phyloP scores from a whole-genome alignment of 2,113 vertebrate genomes.

The Sisor rabdophorus region DNA sequence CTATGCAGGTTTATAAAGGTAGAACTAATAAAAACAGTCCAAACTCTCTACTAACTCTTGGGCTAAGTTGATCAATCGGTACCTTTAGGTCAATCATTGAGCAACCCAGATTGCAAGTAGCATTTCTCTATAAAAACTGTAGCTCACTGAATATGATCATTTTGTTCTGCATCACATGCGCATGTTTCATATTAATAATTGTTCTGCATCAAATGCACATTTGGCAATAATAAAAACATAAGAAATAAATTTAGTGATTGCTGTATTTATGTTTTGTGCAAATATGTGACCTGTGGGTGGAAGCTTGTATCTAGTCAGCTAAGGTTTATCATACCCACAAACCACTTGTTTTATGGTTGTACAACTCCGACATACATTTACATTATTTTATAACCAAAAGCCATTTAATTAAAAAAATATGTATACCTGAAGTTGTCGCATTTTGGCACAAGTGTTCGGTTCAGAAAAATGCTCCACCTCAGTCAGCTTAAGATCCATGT shows the following conservation, averaged over 20 bases:
- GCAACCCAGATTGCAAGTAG: neutral
- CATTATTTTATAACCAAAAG: neutral
- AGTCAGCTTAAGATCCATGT: conserved; percentile 67
- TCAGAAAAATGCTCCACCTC: conserved; percentile 68
- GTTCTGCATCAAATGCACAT: no score
- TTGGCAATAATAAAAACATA: no score
- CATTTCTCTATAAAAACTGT: neutral
- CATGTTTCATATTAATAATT: neutral
- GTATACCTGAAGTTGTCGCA: conserved; percentile 69
- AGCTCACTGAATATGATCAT: neutral
- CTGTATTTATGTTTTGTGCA: neutral
- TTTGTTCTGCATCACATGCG: neutral
- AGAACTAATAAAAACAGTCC: no score
- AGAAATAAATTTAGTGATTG: neutral
- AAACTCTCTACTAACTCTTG: no score
- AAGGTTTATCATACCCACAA: neutral
- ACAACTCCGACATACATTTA: neutral
- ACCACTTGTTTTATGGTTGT: neutral
- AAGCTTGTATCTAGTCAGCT: neutral
- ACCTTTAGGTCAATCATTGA: no score
- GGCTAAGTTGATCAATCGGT: no score
- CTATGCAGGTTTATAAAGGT: neutral
- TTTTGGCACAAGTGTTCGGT: conserved; percentile 64
- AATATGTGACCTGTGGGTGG: neutral
- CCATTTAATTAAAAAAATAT: neutral